Evolutionary conservation across 2,113 vertebrate genomes (phyloP).

Genomic region (Ailuropoda melanoleuca): DNA sequence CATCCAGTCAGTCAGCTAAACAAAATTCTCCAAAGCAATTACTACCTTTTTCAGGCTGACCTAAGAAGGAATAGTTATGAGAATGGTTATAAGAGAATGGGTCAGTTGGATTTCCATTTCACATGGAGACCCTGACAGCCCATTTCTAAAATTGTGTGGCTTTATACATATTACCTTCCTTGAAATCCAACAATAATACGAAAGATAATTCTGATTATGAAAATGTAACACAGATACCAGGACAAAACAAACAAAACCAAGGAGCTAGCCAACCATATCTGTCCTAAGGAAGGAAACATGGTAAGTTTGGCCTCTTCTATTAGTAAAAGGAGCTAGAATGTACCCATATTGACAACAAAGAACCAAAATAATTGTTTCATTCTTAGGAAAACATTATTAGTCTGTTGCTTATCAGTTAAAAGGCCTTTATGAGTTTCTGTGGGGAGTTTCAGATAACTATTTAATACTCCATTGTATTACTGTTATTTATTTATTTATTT

Average conservation of each 20-base stretch:
- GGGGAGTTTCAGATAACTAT: neutral
- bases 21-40: neutral
- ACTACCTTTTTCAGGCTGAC: neutral
- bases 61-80: neutral
- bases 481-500: neutral
- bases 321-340: neutral
- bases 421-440: neutral
- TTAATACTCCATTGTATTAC: neutral
- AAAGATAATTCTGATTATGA: neutral
- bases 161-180: neutral
- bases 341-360: neutral
- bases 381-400: neutral
- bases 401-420: neutral
- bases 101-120: neutral
- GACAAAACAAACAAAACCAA: neutral
- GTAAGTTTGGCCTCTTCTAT: neutral
- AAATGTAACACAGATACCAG: neutral
- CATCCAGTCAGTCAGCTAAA: neutral
- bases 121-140: neutral
- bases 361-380: neutral
- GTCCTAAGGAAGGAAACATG: neutral
- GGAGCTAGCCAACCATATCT: neutral
- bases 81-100: neutral
- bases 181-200: neutral
- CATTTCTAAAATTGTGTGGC: slow-evolving; percentile 10